Conservation (phyloP, 2,113 vertebrate species). For the Nothocercus nigrocapillus region DNA sequence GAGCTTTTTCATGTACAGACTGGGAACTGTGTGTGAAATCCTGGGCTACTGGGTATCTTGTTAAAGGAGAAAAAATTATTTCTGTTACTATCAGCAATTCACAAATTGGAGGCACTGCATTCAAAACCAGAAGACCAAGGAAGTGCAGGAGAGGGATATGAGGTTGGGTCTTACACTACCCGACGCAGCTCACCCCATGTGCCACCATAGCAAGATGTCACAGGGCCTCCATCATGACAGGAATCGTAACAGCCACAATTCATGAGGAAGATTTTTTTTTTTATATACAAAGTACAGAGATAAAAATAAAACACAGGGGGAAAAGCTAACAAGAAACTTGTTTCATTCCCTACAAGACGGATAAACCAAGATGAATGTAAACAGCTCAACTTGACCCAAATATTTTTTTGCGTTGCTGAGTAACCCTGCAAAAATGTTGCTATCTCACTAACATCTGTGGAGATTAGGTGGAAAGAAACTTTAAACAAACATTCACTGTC, state of each 20-base stretch:
- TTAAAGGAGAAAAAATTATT: neutral
- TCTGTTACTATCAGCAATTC: neutral
- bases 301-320: slow-evolving; percentile 58
- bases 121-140: neutral
- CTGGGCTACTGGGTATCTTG: neutral
- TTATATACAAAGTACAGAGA: slow-evolving; percentile 43
- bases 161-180: neutral
- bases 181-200: neutral
- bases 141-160: neutral
- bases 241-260: slow-evolving; percentile 57
- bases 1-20: neutral
- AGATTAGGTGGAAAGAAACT: slow-evolving; percentile 52
- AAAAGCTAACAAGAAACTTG: slow-evolving; percentile 24
- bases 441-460: slow-evolving; percentile 53
- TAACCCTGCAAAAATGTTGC: slow-evolving; percentile 62
- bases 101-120: neutral
- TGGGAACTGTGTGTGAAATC: neutral
- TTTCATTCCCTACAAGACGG: slow-evolving; percentile 51
- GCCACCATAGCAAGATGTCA: slow-evolving; percentile 47
- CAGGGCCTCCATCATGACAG: slow-evolving; percentile 38
- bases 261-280: slow-evolving; percentile 32
- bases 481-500: slow-evolving; percentile 41
- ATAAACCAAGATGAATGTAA: slow-evolving; percentile 55
- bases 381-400: slow-evolving; percentile 70
- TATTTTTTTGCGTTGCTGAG: slow-evolving; percentile 74